Conservation (phyloP, 2,797 vertebrate genomes). For the Tarsius wallacei region DNA sequence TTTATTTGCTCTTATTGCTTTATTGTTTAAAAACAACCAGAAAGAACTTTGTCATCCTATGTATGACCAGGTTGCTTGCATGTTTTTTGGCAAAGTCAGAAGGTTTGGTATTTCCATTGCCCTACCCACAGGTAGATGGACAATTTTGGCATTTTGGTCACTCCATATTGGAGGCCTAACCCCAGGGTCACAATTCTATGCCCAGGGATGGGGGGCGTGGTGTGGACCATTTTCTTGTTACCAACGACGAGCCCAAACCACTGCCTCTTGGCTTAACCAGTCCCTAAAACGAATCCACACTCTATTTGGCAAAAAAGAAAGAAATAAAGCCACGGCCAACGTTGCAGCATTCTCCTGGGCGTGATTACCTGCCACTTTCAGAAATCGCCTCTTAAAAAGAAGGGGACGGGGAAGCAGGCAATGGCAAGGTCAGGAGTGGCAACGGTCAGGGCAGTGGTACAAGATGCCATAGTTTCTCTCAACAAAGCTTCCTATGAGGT, state of each 20-base stretch:
- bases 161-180: conserved; percentile 46
- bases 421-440: not conserved
- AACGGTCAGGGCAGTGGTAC: conserved; percentile 32
- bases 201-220: conserved; percentile 53
- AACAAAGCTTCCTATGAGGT: conserved; percentile 41
- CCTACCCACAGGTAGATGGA: conserved; percentile 55
- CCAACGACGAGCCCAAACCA: conserved; percentile 55
- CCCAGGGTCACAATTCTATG: conserved; percentile 26
- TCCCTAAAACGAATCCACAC: conserved; percentile 53
- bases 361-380: conserved; percentile 32
- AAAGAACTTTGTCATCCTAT: conserved; percentile 87
- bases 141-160: conserved; percentile 78
- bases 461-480: conserved; percentile 72
- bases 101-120: conserved; percentile 75
- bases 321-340: conserved; percentile 81
- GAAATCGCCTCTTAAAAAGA: conserved; percentile 57
- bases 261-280: conserved; percentile 57
- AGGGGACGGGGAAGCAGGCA: conserved; percentile 2
- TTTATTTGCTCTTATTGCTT: conserved; percentile 92
- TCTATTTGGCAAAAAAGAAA: conserved; percentile 86
- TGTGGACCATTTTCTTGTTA: conserved; percentile 56
- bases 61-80: conserved; percentile 74
- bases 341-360: conserved; percentile 44
- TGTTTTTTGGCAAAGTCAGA: conserved; percentile 90
- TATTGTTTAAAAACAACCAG: conserved; percentile 90